Evolutionary conservation across 2,113 vertebrate genomes (phyloP).

Genomic region (Rafetus swinhoei): DNA sequence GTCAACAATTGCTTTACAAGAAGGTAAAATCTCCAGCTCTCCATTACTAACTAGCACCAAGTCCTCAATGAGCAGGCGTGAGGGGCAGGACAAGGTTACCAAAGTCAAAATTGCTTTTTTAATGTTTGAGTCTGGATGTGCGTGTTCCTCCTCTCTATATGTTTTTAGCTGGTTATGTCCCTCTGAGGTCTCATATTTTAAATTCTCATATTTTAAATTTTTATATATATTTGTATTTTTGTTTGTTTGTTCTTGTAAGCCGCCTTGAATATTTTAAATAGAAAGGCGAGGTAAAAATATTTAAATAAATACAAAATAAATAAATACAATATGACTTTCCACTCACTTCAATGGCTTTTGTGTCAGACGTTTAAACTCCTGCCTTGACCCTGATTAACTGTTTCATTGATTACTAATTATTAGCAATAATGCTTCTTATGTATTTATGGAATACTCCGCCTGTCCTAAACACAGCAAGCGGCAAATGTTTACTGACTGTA

Average conservation of each 20-base stretch:
- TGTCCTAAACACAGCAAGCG: background rate
- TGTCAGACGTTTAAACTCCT: background rate
- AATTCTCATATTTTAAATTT: too few relatives aligned
- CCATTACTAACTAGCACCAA: background rate
- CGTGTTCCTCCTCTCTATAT: too few relatives aligned
- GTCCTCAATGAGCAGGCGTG: background rate
- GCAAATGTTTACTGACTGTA: background rate
- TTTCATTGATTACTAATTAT: background rate
- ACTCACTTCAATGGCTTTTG: background rate
- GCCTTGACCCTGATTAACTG: background rate
- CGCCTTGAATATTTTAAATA: too few relatives aligned
- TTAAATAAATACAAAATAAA: too few relatives aligned
- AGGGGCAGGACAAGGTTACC: background rate
- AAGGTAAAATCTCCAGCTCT: background rate
- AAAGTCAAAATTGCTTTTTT: background rate
- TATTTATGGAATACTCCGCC: background rate
- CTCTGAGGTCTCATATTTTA: too few relatives aligned
- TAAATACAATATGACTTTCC: background rate
- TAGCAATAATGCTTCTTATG: background rate
- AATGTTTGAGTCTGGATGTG: too few relatives aligned
- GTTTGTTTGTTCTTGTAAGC: too few relatives aligned
- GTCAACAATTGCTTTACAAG: background rate
- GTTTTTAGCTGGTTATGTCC: too few relatives aligned
- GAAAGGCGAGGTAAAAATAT: too few relatives aligned
- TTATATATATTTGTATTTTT: too few relatives aligned